Evolutionary conservation across 2,113 vertebrate species (phyloP), one percentile per base, ranked within the genome.

Genomic region (Haplochromis burtoni): DNA sequence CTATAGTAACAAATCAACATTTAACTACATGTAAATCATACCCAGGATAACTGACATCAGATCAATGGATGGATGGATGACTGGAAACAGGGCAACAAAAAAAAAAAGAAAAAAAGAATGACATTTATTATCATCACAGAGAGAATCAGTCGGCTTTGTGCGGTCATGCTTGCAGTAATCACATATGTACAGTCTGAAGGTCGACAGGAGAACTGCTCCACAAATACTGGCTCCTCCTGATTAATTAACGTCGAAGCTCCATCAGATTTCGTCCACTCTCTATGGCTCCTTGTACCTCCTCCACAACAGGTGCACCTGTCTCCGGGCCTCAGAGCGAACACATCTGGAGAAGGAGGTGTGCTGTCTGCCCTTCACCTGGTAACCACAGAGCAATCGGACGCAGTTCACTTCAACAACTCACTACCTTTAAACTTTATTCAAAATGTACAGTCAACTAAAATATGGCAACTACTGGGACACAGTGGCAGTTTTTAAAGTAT

Each of bases 301-400:
- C 91, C 89, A 91, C 55, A 96, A 89, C 81, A 91, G 85, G 47
- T 91, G 80, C 51, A 93, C 81, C 35, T 92, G 92, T 91, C 81
- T 93, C 29, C 83, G 83, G 42, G 91, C 88, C 81, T 91, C 88
- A 33, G 81, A 57, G 29, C 57, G 73, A 87, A 96, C 87, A 24
- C 95, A 96, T 82, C 81, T 68, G 85, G 88, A 83, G 92, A 94
- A 93, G 86, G 92, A 90, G 42, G 80, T 6, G 12, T 80, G 42
- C 17, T 10, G 76, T 76, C 9, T n/a, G 7, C 53, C 29, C 53
- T 93, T 96, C 94, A 96, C 96, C 96, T 97, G 88, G 94, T 95
- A 87, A 57, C 89, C 55, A 94, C 17, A 76, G 10, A 92, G 35
- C 13, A 87, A 73, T 19, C 2, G 8, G 16, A 85, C 6, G 29